A percentile compares a stretch with the other conserved stretches of the same genome.
Evolutionary conservation across 1,140 invertebrate genomes (phyloP).

Genomic region (Diorhabda carinulata): DNA sequence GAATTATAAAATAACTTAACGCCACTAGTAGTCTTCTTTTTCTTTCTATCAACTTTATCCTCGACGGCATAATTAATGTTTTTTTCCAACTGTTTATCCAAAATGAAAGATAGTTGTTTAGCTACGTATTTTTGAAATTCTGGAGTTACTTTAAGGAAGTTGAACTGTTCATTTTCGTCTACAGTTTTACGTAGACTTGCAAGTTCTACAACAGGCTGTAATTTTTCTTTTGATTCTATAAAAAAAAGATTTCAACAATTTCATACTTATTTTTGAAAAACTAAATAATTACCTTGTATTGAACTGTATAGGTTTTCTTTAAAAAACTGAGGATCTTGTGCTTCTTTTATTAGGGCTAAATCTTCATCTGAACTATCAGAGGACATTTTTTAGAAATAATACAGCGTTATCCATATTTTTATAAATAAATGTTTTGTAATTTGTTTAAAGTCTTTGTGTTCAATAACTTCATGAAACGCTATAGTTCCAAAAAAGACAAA

Average conservation of each 20-base stretch:
- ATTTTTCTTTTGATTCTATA: constrained; percentile 8
- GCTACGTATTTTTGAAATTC: constrained; percentile 38
- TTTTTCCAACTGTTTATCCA: constrained; percentile 34
- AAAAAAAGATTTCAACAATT: neutral
- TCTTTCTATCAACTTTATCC: constrained; percentile 18
- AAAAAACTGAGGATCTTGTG: constrained; percentile 29
- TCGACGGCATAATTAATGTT: constrained; percentile 14
- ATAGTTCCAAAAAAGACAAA: too few relatives aligned
- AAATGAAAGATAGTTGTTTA: constrained; percentile 29
- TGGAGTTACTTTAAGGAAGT: constrained; percentile 34
- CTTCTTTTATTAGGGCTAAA: constrained; percentile 31
- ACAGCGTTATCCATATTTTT: neutral
- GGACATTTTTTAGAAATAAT: constrained; percentile 25
- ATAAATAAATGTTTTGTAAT: neutral
- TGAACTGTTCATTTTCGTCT: constrained; percentile 35
- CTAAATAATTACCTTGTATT: constrained; percentile 18
- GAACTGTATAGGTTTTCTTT: constrained; percentile 31
- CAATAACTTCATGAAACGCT: too few relatives aligned
- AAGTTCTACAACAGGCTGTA: constrained; percentile 7
- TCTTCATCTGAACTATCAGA: constrained; percentile 33
- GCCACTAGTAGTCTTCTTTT: constrained; percentile 26
- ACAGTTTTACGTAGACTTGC: constrained; percentile 24
- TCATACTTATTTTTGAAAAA: neutral
- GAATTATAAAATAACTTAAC: constrained; percentile 36
- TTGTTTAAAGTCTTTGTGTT: too few relatives aligned